Evolutionary conservation across 2,888 invertebrate genomes (phyloP).

Genomic region (Amiota mariae): DNA sequence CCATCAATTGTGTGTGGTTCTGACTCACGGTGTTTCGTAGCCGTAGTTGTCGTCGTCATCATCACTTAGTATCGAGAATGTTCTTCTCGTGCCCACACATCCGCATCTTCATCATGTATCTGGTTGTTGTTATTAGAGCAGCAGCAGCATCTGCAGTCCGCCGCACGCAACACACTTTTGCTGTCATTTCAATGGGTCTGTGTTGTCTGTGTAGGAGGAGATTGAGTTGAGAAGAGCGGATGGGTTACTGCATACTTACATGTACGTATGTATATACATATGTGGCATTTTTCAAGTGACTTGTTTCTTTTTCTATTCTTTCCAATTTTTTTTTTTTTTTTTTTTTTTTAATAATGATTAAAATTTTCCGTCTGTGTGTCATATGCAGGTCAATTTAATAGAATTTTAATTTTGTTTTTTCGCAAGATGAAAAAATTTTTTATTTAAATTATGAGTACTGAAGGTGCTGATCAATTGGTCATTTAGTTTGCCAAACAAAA

Average conservation of each 20-base stretch:
- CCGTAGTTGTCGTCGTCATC: not conserved
- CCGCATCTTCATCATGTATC: too few species aligned
- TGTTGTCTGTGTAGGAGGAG: not conserved
- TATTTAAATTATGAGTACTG: not conserved
- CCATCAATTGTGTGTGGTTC: constrained; percentile 8
- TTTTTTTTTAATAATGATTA: constrained; percentile 12
- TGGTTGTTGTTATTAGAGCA: not conserved
- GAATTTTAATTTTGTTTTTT: constrained; percentile 14
- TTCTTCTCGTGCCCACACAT: too few species aligned
- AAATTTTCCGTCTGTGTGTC: constrained; percentile 21
- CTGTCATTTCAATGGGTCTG: constrained; percentile 9
- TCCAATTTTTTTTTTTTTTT: not conserved
- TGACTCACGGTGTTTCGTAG: not conserved
- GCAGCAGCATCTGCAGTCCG: not conserved
- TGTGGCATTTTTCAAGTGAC: not conserved
- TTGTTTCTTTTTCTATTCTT: not conserved
- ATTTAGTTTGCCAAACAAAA: too few species aligned
- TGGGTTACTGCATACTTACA: too few species aligned
- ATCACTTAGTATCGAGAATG: too few species aligned
- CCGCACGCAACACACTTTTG: constrained; percentile 12
- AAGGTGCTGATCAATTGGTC: too few species aligned
- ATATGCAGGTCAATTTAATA: constrained; percentile 25
- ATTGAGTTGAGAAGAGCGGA: too few species aligned
- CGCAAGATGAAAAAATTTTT: not conserved
- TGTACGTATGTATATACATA: too few species aligned